Percentiles rank a stretch among this genome's conserved stretches.
Evolutionary conservation across 2,113 vertebrate genomes (phyloP).

Genomic region (Grammatotria lemairii): DNA sequence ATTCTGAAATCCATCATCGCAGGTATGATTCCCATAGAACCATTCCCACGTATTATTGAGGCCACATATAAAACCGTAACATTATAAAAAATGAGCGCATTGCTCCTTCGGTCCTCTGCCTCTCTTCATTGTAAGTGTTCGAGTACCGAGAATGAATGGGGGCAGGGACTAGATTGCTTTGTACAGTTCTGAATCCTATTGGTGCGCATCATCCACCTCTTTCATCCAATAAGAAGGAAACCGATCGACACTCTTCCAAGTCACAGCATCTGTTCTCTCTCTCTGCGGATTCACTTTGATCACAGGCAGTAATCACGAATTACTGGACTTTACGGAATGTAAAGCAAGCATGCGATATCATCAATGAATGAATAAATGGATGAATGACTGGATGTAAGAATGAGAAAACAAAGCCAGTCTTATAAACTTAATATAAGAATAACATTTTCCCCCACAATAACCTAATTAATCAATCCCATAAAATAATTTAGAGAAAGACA

Average conservation of each 20-base stretch:
- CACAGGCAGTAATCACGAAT: fast-evolving
- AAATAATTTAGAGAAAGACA: background rate
- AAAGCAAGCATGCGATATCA: background rate
- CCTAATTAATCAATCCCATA: fast-evolving
- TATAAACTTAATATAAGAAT: fast-evolving
- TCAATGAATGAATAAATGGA: background rate
- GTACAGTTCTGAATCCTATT: constrained; percentile 67
- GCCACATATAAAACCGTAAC: background rate
- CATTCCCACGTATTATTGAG: background rate
- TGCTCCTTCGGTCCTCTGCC: background rate
- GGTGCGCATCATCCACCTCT: constrained; percentile 41
- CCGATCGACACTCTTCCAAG: background rate
- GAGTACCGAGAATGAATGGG: constrained; percentile 46
- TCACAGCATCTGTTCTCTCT: background rate
- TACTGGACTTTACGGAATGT: fast-evolving
- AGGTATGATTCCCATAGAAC: background rate
- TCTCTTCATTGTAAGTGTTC: constrained; percentile 35
- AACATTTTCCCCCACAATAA: fast-evolving
- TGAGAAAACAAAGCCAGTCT: fast-evolving
- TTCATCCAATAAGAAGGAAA: constrained; percentile 53
- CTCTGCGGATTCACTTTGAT: no score
- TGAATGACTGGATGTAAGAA: background rate
- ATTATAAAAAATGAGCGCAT: background rate
- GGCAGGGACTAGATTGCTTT: constrained; percentile 72
- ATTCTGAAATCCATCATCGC: background rate